Evolutionary conservation across 2,888 invertebrate genomes (phyloP).

Genomic region (Eupithecia subfuscata): DNA sequence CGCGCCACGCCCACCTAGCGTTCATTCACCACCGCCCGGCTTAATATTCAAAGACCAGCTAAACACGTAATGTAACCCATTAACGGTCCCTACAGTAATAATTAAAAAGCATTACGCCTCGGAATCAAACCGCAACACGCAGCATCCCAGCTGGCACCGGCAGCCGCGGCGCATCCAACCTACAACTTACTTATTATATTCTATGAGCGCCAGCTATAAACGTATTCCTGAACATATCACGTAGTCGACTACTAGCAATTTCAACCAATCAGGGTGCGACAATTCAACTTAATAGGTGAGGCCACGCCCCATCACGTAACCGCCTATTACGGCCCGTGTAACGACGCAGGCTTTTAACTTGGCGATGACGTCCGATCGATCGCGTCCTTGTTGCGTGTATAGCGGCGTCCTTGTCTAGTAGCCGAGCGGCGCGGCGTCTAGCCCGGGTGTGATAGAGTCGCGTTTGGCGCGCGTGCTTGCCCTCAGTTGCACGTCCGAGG

Average conservation of each 20-base stretch:
- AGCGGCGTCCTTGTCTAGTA: conserved; percentile 64
- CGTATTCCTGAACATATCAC: conserved; percentile 84
- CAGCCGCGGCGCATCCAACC: conserved; percentile 64
- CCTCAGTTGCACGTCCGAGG: conserved; percentile 82
- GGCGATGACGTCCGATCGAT: conserved; percentile 78
- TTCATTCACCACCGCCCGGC: conserved; percentile 57
- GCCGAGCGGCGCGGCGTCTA: conserved; percentile 70
- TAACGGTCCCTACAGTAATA: conserved; percentile 69
- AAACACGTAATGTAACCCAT: conserved; percentile 60
- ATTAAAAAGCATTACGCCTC: conserved; percentile 76
- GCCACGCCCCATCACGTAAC: conserved; percentile 85
- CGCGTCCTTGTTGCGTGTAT: conserved; percentile 59
- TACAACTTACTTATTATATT: conserved; percentile 82
- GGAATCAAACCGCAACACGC: conserved; percentile 73
- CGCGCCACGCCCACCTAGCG: conserved; percentile 49
- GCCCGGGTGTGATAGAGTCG: conserved; percentile 80
- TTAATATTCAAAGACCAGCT: conserved; percentile 58
- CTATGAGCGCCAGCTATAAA: conserved; percentile 81
- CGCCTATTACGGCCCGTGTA: conserved; percentile 84
- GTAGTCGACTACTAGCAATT: conserved; percentile 82
- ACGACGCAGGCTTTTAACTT: conserved; percentile 83
- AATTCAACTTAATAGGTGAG: conserved; percentile 82
- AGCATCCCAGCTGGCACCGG: conserved; percentile 67
- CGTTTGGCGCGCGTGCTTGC: conserved; percentile 81
- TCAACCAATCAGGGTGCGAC: conserved; percentile 83